A percentile compares a stretch with the other conserved stretches of the same genome.
These are phyloP conservation scores for Pachydiplax longipennis DNA, from an alignment of 2,888 invertebrate genomes.

Conservation along the genomic window DNA sequence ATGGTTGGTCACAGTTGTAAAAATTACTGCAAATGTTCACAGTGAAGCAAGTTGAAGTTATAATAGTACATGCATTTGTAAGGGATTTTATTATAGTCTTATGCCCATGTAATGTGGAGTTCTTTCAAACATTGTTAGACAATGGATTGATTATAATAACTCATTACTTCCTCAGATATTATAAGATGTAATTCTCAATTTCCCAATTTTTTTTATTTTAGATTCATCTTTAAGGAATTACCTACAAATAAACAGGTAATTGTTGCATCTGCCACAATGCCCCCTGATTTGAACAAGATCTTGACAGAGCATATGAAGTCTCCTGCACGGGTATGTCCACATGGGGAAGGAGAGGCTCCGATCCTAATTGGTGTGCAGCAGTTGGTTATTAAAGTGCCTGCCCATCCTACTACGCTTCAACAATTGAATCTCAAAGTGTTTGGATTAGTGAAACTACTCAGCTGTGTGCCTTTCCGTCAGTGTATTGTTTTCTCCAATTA, in stretches of 20 bases:
- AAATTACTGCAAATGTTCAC: too few species aligned
- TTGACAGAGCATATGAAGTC: slow-evolving; percentile 79
- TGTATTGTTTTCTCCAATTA: slow-evolving; percentile 91
- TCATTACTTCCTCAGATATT: too few species aligned
- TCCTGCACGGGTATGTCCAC: slow-evolving; percentile 78
- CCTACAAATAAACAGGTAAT: slow-evolving; percentile 86
- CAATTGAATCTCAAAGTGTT: slow-evolving; percentile 73
- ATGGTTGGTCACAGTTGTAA: too few species aligned
- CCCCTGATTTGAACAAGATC: slow-evolving; percentile 74
- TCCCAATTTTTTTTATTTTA: slow-evolving; percentile 57
- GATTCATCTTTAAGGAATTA: slow-evolving; percentile 75
- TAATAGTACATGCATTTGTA: too few species aligned
- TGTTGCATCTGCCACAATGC: slow-evolving; percentile 93
- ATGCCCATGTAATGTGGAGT: too few species aligned
- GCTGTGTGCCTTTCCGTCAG: slow-evolving; percentile 81
- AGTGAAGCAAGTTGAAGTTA: too few species aligned
- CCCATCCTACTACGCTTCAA: slow-evolving; percentile 69
- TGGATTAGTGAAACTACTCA: slow-evolving; percentile 72
- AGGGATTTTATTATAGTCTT: too few species aligned
- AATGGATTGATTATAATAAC: too few species aligned
- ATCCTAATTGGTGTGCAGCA: slow-evolving; percentile 85
- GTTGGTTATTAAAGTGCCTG: slow-evolving; percentile 70
- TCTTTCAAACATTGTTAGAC: too few species aligned
- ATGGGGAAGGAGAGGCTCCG: slow-evolving; percentile 66
- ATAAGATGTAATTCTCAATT: background rate